These are phyloP conservation scores for Thalassarche chlororhynchos DNA, from an alignment of 2,113 vertebrate genomes.

Conservation along the genomic window DNA sequence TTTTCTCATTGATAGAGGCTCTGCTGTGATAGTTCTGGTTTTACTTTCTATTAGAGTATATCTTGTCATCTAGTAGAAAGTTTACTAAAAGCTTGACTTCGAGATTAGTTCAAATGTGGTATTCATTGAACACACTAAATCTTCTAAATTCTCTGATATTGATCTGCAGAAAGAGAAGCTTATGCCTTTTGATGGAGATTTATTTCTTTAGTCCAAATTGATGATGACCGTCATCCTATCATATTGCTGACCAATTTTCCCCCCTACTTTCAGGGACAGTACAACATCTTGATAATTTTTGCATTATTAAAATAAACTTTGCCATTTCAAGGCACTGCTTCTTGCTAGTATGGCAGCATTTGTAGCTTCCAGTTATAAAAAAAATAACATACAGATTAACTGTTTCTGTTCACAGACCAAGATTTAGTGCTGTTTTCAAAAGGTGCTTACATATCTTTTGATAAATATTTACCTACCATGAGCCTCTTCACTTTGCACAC, in stretches of 20 bases:
- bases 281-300: not conserved
- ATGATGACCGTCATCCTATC: not conserved
- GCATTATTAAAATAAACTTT: not conserved
- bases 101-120: slow-evolving; percentile 6
- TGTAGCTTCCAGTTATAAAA: not conserved
- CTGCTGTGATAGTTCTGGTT: not conserved
- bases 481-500: not conserved
- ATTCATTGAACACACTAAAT: slow-evolving; percentile 9
- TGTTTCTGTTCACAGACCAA: not conserved
- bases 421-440: not conserved
- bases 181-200: not conserved
- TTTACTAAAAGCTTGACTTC: slow-evolving; percentile 18
- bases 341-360: not conserved
- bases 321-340: not conserved
- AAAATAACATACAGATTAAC: not conserved
- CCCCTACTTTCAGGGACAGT: not conserved
- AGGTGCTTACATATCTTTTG: not conserved
- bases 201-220: slow-evolving; percentile 43
- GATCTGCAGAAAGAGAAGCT: slow-evolving; percentile 46
- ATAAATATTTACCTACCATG: not conserved
- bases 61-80: not conserved
- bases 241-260: not conserved
- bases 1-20: not conserved
- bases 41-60: not conserved
- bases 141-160: slow-evolving; percentile 60